Evolutionary conservation across 2,888 invertebrate genomes (phyloP), one percentile per base, ranked within the genome.

Genomic region (Macrosoma leucophasiata): DNA sequence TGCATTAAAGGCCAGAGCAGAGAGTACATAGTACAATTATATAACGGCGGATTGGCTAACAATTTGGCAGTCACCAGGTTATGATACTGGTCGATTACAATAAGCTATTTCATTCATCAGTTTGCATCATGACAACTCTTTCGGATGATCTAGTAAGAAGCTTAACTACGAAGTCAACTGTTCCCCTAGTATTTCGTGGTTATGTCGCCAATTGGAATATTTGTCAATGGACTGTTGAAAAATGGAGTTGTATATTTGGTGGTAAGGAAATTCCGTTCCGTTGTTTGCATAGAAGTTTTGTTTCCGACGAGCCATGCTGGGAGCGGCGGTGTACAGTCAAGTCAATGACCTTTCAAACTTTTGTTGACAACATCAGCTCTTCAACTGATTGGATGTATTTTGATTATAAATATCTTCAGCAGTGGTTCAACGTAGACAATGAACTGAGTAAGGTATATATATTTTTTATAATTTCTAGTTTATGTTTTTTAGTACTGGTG

Each of bases 351-450:
- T 87, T 94, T 49, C 63, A 73, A 34, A 84, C 90, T 31, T 93
- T 96, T 69, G 45, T 89, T 1, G 58, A 78, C 5, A 55, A 63
- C 13, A 54, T 58, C 14, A 54, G 69, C 13, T 65, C 61, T 29
- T n/a, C n/a, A n/a, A 57, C 86, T 2, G 82, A 88, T 44, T 94
- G 93, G 90, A 86, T 90, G 71, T 95, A 95, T 71, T 93, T 92
- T 71, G 94, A 94, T 73, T 95, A 95, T 62, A 94, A 94, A 74
- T 89, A 93, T 65, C 85, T 95, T 68, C 85, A 87, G 39, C 87
- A 90, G 38, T 89, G 91, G 87, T 89, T 92, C 56, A 59, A 67
- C 32, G 69, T 84, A 27, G 82, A 87, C 13, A 68, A 82, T 39
- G 85, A 89, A 45, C 60, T 91, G 30, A 70, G 85, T 46, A 77